Evolutionary conservation across 2,888 invertebrate species (phyloP), one percentile per base, ranked within the genome.

Genomic region (Pediacus dermestoides): DNA sequence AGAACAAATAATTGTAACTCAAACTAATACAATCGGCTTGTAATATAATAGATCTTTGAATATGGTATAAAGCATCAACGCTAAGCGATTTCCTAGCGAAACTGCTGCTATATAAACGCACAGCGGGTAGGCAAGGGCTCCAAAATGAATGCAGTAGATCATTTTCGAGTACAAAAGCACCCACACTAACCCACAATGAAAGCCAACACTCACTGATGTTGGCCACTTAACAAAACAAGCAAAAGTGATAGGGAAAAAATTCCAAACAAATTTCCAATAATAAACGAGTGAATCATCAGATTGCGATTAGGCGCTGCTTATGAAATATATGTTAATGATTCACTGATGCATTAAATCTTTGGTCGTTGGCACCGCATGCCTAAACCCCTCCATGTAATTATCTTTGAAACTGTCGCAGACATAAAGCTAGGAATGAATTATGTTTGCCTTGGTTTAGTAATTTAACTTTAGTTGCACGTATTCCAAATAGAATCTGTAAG

Each of bases 81-180:
- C 44, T 53, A 55, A 53, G 50, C 54, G 54, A 57, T 57, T 55
- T 55, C 50, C 48, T 45, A 43, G 34, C 39, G 43, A 48, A 44
- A 30, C 31, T 16, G 31, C 27, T 28, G 32, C 22, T 28, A 33
- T 39, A 37, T 44, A 37, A n/a, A 44, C 39, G 31, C 44, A 26
- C 46, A 36, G 44, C 40, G 42, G 46, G 34, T 39, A 8, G 23
- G 11, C 14, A 14, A 7, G n/a, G 13, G 13, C 23, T 9, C 42
- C 51, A 46, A 64, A 64, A 65, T 65, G 63, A 64, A 64, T 50
- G 57, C 61, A 46, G 63, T 66, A 64, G 52, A 63, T 66, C 65
- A 66, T 66, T 61, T 60, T 53, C 52, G 56, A n/a, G 10, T 54
- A 64, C 61, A 63, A 64, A 63, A 59, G 61, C 55, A 34, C 14